phyloP scores from a whole-genome alignment of 92 coral and sea anemone genomes.

The Ricordea florida region DNA sequence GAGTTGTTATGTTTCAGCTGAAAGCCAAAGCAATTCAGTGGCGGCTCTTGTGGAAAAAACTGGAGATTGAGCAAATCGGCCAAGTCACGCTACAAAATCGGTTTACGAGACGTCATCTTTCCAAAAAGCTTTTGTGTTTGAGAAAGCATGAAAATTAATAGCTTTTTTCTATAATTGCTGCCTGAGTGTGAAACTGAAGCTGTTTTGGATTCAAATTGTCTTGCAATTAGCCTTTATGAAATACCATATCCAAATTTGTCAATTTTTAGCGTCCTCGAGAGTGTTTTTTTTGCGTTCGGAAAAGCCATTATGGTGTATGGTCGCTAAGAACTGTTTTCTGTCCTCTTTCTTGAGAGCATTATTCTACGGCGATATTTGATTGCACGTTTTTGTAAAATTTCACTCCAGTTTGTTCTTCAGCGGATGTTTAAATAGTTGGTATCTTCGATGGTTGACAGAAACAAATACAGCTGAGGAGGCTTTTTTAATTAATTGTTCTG shows the following conservation, averaged over 20 bases:
- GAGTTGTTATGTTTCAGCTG: not conserved
- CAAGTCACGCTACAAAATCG: not conserved
- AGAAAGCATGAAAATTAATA: slow-evolving; percentile 35
- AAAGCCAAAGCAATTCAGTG: not conserved
- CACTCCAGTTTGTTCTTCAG: slow-evolving; percentile 53
- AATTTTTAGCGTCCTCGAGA: not conserved
- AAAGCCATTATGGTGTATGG: not conserved
- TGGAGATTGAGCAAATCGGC: not conserved
- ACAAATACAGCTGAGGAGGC: slow-evolving; percentile 88
- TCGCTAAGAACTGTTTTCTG: not conserved
- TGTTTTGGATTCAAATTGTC: slow-evolving; percentile 36
- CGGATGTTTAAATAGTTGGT: slow-evolving; percentile 94
- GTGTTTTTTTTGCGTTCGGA: not conserved
- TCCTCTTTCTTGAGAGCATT: not conserved
- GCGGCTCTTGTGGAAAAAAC: not conserved
- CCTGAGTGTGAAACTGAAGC: slow-evolving; percentile 25
- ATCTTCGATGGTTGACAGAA: slow-evolving; percentile 70
- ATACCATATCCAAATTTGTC: slow-evolving; percentile 20
- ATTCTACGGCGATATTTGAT: not conserved
- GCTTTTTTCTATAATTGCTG: slow-evolving; percentile 19
- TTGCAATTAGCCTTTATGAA: slow-evolving; percentile 32
- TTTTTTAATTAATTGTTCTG: slow-evolving; percentile 82
- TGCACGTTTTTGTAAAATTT: slow-evolving; percentile 49
- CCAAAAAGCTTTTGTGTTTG: slow-evolving; percentile 1
- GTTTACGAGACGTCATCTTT: not conserved